Conservation (phyloP, 1,140 invertebrate species). For the Phocides pigmalion region DNA sequence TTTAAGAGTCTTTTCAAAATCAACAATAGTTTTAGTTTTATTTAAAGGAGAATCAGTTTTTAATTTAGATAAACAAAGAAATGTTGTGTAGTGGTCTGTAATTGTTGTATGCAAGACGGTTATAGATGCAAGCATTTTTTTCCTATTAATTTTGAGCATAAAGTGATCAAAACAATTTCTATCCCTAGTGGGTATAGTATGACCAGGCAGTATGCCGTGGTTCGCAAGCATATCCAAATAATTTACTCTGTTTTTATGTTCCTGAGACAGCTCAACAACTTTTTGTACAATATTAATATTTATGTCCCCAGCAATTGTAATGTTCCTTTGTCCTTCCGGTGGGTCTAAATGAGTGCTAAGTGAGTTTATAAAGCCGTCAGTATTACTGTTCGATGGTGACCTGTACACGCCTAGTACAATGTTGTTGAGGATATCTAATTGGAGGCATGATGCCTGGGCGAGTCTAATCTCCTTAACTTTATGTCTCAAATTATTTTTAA, state of each 20-base stretch:
- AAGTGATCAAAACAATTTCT: constrained; percentile 34
- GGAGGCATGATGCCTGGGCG: constrained; percentile 27
- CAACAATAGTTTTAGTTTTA: not conserved
- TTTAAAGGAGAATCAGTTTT: not conserved
- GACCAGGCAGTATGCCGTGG: not conserved
- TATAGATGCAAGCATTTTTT: constrained; percentile 14
- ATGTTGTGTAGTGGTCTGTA: not conserved
- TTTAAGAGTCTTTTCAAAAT: not conserved
- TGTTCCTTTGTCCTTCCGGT: constrained; percentile 19
- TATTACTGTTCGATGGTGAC: constrained; percentile 28
- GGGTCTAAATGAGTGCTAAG: constrained; percentile 26
- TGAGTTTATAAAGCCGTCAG: constrained; percentile 34
- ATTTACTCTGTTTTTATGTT: constrained; percentile 29
- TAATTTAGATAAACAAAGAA: not conserved
- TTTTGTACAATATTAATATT: constrained; percentile 37
- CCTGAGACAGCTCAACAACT: constrained; percentile 10
- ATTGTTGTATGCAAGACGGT: constrained; percentile 27
- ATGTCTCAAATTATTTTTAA: not conserved
- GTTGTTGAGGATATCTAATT: constrained; percentile 14
- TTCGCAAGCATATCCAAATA: constrained; percentile 29
- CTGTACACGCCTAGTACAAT: constrained; percentile 31
- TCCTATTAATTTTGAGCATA: constrained; percentile 31
- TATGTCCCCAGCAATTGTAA: constrained; percentile 36
- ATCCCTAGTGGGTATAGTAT: not conserved
- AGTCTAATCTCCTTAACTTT: constrained; percentile 33